phyloP scores from a whole-genome alignment of 2,113 vertebrate species.

The Nestor notabilis region DNA sequence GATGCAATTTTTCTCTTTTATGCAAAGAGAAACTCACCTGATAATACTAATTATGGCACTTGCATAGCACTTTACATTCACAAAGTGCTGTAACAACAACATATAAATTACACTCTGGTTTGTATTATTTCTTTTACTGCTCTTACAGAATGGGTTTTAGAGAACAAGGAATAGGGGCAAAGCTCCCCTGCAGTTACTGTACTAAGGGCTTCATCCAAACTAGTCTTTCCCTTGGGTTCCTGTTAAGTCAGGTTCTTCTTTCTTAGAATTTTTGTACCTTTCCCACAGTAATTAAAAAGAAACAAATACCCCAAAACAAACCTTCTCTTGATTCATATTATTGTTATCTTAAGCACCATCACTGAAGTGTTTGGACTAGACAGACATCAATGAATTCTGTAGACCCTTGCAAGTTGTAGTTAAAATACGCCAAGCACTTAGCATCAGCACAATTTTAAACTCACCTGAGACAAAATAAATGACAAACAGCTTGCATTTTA shows the following conservation, averaged over 20 bases:
- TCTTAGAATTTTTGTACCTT: neutral
- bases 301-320: fast-evolving
- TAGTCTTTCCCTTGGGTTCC: neutral
- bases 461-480: neutral
- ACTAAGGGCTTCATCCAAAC: neutral
- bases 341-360: neutral
- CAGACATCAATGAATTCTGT: neutral
- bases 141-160: neutral
- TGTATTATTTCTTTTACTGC: slow-evolving; percentile 15
- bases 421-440: neutral
- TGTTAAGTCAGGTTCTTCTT: neutral
- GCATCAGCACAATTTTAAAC: neutral
- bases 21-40: slow-evolving; percentile 16
- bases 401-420: neutral
- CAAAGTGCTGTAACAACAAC: neutral
- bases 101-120: neutral
- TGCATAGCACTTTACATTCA: neutral
- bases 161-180: neutral
- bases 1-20: slow-evolving; percentile 34
- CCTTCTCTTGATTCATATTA: neutral
- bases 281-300: neutral
- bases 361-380: neutral
- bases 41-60: slow-evolving; percentile 12
- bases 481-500: neutral
- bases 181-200: neutral